phyloP scores from a whole-genome alignment of 2,888 invertebrate genomes.

The Hemistola chrysoprasaria region DNA sequence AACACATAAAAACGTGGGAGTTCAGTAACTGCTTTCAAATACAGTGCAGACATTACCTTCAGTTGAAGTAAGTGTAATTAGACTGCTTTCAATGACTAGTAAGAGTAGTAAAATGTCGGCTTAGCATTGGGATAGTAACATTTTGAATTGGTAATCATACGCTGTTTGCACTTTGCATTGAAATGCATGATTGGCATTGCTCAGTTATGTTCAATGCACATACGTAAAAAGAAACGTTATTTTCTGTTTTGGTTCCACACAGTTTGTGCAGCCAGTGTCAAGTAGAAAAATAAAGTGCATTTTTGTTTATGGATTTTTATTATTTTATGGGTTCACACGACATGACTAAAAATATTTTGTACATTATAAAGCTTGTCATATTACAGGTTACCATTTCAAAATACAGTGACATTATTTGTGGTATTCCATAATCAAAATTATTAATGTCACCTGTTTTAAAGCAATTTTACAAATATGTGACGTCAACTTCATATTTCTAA shows the following conservation, averaged over 20 bases:
- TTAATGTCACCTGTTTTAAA: conserved; percentile 1
- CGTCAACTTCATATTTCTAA: conserved; percentile 32
- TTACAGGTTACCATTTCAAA: too few species aligned
- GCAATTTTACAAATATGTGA: conserved; percentile 15
- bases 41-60: conserved; percentile 18
- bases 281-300: too few species aligned
- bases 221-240: background rate
- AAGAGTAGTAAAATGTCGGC: conserved; percentile 1
- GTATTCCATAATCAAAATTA: too few species aligned
- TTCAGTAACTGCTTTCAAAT: conserved; percentile 7
- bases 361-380: too few species aligned
- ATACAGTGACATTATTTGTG: too few species aligned
- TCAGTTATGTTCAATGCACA: too few species aligned
- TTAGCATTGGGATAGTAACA: conserved; percentile 8
- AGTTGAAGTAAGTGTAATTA: conserved; percentile 29
- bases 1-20: background rate
- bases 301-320: too few species aligned
- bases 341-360: too few species aligned
- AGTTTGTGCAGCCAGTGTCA: too few species aligned
- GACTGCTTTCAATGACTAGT: conserved; percentile 17
- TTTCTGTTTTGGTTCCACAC: too few species aligned
- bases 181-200: conserved; percentile 6
- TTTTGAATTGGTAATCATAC: conserved; percentile 20
- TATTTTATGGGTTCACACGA: too few species aligned
- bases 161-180: conserved; percentile 15